phyloP scores from a whole-genome alignment of 2,113 vertebrate genomes.

The Oreochromis tanganicae region DNA sequence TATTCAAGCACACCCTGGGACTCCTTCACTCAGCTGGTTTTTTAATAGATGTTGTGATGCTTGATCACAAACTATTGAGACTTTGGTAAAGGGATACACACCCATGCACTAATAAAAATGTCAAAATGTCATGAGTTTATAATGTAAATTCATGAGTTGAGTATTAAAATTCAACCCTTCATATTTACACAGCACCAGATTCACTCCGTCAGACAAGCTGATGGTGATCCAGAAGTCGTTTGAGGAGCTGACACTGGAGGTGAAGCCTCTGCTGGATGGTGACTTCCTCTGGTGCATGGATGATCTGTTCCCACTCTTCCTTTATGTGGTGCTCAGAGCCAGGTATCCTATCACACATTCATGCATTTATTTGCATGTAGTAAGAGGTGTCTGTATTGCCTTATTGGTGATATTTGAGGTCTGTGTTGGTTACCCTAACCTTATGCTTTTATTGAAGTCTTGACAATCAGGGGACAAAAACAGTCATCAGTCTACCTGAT shows the following conservation, averaged over 20 bases:
- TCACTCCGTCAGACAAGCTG: constrained; percentile 92
- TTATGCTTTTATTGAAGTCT: neutral
- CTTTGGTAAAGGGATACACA: neutral
- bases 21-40: neutral
- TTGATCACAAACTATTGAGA: neutral
- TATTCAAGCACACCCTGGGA: neutral
- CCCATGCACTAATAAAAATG: neutral
- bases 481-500: neutral
- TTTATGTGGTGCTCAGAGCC: constrained; percentile 94
- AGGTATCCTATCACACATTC: constrained; percentile 69
- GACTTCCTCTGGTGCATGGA: constrained; percentile 98
- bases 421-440: neutral
- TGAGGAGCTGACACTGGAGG: constrained; percentile 90
- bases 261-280: constrained; percentile 78
- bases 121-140: neutral
- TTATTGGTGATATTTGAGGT: rapidly evolving
- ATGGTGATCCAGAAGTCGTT: constrained; percentile 93
- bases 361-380: neutral
- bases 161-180: neutral
- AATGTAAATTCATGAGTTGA: neutral
- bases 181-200: constrained; percentile 79
- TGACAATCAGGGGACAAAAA: neutral
- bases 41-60: neutral
- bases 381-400: neutral
- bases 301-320: constrained; percentile 93